A percentile compares a stretch with the other conserved stretches of the same genome.
Evolutionary conservation across 2,888 invertebrate species (phyloP).

Genomic region (Idaea aversata): DNA sequence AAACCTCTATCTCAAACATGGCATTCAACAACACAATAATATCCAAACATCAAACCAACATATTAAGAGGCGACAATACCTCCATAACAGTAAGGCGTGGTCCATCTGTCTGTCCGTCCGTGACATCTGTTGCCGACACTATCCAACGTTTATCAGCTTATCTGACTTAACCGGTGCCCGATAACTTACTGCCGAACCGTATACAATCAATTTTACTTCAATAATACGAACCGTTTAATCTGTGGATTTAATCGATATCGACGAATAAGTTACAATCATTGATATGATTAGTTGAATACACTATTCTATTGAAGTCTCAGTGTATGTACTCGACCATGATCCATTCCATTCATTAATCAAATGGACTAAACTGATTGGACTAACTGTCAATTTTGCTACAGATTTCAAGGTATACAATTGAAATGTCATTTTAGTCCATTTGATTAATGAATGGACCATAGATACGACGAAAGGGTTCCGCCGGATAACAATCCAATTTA

Average conservation of each 20-base stretch:
- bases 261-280: conserved; percentile 5
- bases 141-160: conserved; percentile 36
- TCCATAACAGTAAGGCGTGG: conserved; percentile 30
- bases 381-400: too few relatives aligned
- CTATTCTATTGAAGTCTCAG: too few relatives aligned
- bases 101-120: conserved; percentile 36
- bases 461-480: too few relatives aligned
- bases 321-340: too few relatives aligned
- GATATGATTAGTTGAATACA: neutral
- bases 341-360: too few relatives aligned
- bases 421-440: too few relatives aligned
- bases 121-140: conserved; percentile 40
- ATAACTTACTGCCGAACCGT: conserved; percentile 23
- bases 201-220: conserved; percentile 22
- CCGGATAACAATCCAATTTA: too few relatives aligned
- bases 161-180: conserved; percentile 26
- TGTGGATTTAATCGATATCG: conserved; percentile 1
- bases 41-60: conserved; percentile 1
- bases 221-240: neutral
- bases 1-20: neutral
- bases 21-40: neutral
- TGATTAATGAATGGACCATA: too few relatives aligned
- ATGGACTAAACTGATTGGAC: too few relatives aligned
- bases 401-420: too few relatives aligned
- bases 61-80: conserved; percentile 6